phyloP scores from a whole-genome alignment of 2,888 invertebrate species.

The Timema cristinae region DNA sequence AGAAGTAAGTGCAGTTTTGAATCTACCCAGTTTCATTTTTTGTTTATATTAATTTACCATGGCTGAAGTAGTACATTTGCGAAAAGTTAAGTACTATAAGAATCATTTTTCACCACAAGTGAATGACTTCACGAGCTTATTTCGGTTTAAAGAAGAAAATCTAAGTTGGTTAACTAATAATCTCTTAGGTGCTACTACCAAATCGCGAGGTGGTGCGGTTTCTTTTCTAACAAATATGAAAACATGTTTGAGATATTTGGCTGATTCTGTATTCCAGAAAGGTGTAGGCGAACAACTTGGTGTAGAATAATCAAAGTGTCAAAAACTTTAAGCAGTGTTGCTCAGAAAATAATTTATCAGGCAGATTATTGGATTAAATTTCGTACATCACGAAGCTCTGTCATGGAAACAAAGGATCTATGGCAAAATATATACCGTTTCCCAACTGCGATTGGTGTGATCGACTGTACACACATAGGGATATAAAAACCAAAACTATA shows the following conservation, averaged over 20 bases:
- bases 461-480: neutral
- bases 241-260: slow-evolving; percentile 13
- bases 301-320: neutral
- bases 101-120: neutral
- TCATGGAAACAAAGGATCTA: neutral
- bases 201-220: slow-evolving; percentile 1
- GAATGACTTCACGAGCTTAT: neutral
- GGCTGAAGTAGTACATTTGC: neutral
- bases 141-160: slow-evolving; percentile 12
- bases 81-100: neutral
- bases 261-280: neutral
- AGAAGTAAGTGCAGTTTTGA: neutral
- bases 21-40: too few relatives aligned
- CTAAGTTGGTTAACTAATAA: neutral
- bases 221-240: neutral
- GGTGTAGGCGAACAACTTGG: slow-evolving; percentile 9
- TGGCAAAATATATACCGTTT: slow-evolving; percentile 10
- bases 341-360: neutral
- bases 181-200: neutral
- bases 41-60: neutral
- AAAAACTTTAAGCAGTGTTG: neutral
- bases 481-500: neutral
- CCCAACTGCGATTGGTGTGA: slow-evolving; percentile 11
- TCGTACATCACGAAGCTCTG: neutral
- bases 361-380: neutral